These are phyloP conservation scores for Neoascia interrupta DNA, from an alignment of 2,888 invertebrate genomes.

Conservation along the genomic window DNA sequence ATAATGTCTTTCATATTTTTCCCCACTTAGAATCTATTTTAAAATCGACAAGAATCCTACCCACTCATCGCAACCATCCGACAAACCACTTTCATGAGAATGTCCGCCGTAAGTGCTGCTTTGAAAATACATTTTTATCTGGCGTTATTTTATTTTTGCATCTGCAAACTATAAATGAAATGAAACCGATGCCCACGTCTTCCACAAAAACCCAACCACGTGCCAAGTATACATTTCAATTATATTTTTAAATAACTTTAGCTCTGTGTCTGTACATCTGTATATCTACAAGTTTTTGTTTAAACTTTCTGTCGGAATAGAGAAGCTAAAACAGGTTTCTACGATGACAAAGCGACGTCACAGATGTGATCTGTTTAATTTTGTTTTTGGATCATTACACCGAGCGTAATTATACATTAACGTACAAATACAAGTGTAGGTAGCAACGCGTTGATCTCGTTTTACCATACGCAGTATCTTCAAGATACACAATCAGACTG, in stretches of 20 bases:
- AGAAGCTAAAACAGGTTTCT: conserved; percentile 33
- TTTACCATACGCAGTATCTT: conserved; percentile 26
- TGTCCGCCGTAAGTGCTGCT: too few species aligned
- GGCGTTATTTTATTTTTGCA: conserved; percentile 9
- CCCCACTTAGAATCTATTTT: too few species aligned
- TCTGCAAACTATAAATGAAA: conserved; percentile 14
- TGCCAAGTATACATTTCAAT: conserved; percentile 29
- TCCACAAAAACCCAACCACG: conserved; percentile 27
- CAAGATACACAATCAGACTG: conserved; percentile 8
- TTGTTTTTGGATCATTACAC: too few species aligned
- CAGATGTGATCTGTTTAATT: too few species aligned
- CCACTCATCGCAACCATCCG: too few species aligned
- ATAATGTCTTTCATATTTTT: too few species aligned
- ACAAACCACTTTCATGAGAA: too few species aligned
- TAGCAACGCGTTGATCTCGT: conserved; percentile 23
- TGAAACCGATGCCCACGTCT: conserved; percentile 2
- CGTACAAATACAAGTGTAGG: too few species aligned
- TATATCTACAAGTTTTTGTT: too few species aligned
- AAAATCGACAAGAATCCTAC: too few species aligned
- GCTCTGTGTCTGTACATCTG: too few species aligned
- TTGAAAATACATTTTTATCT: background rate
- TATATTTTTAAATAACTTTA: conserved; percentile 27
- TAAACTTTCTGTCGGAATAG: background rate
- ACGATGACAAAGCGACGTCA: background rate
- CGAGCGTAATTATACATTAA: too few species aligned